A percentile compares a stretch with the other conserved stretches of the same genome.
Conservation (phyloP, 2,888 invertebrate species). For the Autographa gamma region DNA sequence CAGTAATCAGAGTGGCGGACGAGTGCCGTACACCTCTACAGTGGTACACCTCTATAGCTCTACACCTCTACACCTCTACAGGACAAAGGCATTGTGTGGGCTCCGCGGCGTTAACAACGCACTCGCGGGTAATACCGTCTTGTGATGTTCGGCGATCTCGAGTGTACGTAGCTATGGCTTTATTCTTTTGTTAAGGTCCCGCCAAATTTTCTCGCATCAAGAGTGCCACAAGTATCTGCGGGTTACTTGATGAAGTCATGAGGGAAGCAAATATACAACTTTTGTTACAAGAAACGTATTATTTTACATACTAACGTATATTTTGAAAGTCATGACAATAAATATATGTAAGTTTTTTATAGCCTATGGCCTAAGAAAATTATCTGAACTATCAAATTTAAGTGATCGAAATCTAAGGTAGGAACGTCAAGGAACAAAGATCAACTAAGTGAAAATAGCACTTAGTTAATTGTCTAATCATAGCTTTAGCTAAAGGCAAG, state of each 20-base stretch:
- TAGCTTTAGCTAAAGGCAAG: too few relatives aligned
- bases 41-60: too few relatives aligned
- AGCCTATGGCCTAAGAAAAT: too few relatives aligned
- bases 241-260: neutral
- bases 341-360: too few relatives aligned
- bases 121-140: constrained; percentile 1
- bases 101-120: neutral
- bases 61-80: neutral
- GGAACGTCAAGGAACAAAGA: too few relatives aligned
- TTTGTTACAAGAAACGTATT: neutral
- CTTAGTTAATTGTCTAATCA: too few relatives aligned
- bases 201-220: neutral
- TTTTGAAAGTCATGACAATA: too few relatives aligned
- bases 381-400: too few relatives aligned
- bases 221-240: neutral
- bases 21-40: neutral
- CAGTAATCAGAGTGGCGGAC: neutral
- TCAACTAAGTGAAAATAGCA: too few relatives aligned
- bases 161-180: neutral
- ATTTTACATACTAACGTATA: neutral
- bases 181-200: neutral
- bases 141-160: neutral
- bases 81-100: neutral
- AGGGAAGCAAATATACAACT: neutral
- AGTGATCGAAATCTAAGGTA: too few relatives aligned